Percentiles rank a stretch among this genome's conserved stretches.
Conservation (phyloP, 2,888 invertebrate genomes). For the Acheta domesticus region DNA sequence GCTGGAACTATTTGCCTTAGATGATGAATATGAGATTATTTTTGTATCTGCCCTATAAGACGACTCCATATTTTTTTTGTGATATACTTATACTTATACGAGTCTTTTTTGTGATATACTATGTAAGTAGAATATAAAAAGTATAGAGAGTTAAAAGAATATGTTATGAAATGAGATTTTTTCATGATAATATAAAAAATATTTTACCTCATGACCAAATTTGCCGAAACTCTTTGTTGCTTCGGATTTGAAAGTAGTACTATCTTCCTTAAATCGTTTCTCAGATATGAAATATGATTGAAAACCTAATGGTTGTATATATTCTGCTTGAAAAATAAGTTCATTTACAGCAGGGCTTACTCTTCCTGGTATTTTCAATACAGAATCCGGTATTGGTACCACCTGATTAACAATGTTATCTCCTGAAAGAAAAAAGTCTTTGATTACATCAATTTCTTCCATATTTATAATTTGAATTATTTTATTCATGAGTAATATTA, state of each 20-base stretch:
- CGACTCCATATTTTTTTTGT: too few species aligned
- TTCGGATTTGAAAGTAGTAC: constrained; percentile 37
- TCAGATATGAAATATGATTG: constrained; percentile 57
- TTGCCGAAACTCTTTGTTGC: background rate
- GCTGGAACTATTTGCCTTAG: too few species aligned
- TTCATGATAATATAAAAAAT: background rate
- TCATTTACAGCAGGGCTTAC: constrained; percentile 62
- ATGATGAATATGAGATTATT: too few species aligned
- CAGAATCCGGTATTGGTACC: constrained; percentile 57
- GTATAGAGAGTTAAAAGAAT: too few species aligned
- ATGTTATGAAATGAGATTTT: background rate
- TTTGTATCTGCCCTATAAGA: too few species aligned
- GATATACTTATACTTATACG: too few species aligned
- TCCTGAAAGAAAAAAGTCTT: constrained; percentile 30
- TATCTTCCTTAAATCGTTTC: background rate
- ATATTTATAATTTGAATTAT: too few species aligned
- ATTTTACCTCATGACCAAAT: background rate
- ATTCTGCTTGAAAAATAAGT: constrained; percentile 64
- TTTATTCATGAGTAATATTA: too few species aligned
- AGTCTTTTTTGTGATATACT: too few species aligned
- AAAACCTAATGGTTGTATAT: constrained; percentile 66
- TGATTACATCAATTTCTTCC: too few species aligned
- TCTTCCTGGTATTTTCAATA: constrained; percentile 61
- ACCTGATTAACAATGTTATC: constrained; percentile 44
- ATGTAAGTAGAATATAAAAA: too few species aligned